Evolutionary conservation across 2,113 vertebrate species (phyloP).

Genomic region (Isichthys henryi): DNA sequence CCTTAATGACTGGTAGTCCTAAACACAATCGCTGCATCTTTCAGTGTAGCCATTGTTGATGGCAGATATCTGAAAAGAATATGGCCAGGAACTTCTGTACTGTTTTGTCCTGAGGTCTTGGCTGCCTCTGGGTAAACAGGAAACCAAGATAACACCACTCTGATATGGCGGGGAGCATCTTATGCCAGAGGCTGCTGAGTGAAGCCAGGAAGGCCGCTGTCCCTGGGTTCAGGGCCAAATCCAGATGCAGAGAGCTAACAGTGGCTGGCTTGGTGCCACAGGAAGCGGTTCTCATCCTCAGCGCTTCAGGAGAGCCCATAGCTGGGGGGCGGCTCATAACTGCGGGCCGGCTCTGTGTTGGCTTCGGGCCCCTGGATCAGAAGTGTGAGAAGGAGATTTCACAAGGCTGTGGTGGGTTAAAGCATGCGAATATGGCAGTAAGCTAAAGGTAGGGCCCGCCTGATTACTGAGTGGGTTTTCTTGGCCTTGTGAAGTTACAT

Average conservation of each 20-base stretch:
- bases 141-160: slow-evolving; percentile 5
- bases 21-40: neutral
- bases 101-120: neutral
- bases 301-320: neutral
- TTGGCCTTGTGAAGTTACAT: neutral
- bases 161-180: neutral
- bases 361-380: neutral
- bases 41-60: neutral
- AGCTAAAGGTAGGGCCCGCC: neutral
- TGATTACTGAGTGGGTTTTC: neutral
- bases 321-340: neutral
- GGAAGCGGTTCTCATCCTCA: neutral
- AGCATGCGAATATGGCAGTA: neutral
- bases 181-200: neutral
- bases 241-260: neutral
- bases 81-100: neutral
- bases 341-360: neutral
- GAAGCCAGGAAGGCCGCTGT: neutral
- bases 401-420: neutral
- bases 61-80: neutral
- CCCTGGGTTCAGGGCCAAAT: neutral
- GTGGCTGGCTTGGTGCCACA: neutral
- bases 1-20: neutral
- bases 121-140: slow-evolving; percentile 13
- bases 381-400: neutral